Conservation (phyloP, 2,888 invertebrate species). For the Xanthorhoe spadicearia region DNA sequence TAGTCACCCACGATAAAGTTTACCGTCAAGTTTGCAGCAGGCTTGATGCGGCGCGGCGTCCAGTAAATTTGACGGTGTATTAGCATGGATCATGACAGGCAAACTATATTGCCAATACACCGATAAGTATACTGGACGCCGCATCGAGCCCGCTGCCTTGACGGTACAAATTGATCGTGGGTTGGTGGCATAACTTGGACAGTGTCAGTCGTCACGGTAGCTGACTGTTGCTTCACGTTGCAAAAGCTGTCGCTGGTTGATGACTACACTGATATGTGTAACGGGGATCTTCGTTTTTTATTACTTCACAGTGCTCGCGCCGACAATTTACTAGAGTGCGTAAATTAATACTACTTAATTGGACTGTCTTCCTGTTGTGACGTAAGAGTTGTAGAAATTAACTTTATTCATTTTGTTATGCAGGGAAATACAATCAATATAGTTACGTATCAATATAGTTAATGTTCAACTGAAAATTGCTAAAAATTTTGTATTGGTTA, state of each 20-base stretch:
- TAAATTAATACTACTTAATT: constrained; percentile 39
- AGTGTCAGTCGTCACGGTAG: constrained; percentile 76
- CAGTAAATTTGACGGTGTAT: too few relatives aligned
- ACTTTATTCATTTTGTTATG: constrained; percentile 10
- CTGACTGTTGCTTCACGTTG: constrained; percentile 75
- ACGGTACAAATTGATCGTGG: too few relatives aligned
- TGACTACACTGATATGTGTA: constrained; percentile 73
- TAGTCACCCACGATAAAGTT: too few relatives aligned
- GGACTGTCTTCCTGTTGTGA: constrained; percentile 41
- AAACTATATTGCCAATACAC: too few relatives aligned
- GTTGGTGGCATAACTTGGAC: constrained; percentile 53
- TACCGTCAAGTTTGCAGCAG: too few relatives aligned
- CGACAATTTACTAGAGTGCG: constrained; percentile 43
- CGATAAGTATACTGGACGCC: too few relatives aligned
- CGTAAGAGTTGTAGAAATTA: constrained; percentile 33
- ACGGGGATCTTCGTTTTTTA: constrained; percentile 62
- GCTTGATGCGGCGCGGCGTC: too few relatives aligned
- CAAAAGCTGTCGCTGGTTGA: constrained; percentile 75
- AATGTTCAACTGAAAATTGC: too few relatives aligned
- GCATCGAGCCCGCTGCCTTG: too few relatives aligned
- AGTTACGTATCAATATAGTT: background rate
- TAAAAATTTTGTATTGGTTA: too few relatives aligned
- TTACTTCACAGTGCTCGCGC: constrained; percentile 46
- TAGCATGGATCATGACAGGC: too few relatives aligned
- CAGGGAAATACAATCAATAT: background rate